Percentiles rank a stretch among this genome's conserved stretches.
phyloP scores from a whole-genome alignment of 2,797 vertebrate species.

The Channa striata region DNA sequence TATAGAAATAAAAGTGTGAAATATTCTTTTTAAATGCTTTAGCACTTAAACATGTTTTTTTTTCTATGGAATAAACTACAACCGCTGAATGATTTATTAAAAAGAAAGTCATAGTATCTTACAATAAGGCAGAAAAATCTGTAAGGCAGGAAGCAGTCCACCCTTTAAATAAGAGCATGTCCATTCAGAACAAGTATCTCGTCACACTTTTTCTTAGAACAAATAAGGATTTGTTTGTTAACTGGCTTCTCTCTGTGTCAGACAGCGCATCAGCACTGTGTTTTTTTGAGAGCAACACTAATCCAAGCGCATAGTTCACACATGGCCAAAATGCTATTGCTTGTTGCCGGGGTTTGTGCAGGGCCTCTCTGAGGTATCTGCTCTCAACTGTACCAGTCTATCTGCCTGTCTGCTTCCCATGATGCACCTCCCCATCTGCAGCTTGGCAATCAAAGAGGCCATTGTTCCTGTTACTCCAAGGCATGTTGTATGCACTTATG shows the following conservation, averaged over 20 bases:
- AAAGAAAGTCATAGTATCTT: no score
- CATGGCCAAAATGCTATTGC: slow-evolving; percentile 61
- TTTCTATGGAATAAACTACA: no score
- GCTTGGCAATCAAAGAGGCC: slow-evolving; percentile 88
- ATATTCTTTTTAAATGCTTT: no score
- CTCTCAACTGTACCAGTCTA: slow-evolving; percentile 61
- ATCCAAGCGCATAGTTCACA: slow-evolving; percentile 55
- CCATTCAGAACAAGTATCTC: no score
- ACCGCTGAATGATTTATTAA: no score
- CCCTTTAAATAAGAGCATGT: no score
- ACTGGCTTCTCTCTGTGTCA: slow-evolving; percentile 19
- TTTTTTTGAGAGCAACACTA: slow-evolving; percentile 45
- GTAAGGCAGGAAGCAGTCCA: no score
- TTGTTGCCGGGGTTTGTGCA: slow-evolving; percentile 66
- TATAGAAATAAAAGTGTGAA: no score
- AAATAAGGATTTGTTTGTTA: slow-evolving; percentile 11
- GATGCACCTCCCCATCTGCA: slow-evolving; percentile 76
- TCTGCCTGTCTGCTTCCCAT: slow-evolving; percentile 73
- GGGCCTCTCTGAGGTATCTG: slow-evolving; percentile 60
- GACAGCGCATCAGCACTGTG: background rate
- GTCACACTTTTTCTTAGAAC: no score
- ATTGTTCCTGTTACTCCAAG: slow-evolving; percentile 87
- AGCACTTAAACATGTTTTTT: no score
- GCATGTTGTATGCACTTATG: slow-evolving; percentile 84
- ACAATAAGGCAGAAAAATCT: no score